Conservation (phyloP, 1,140 invertebrate genomes). For the Lasaia peninsularis region DNA sequence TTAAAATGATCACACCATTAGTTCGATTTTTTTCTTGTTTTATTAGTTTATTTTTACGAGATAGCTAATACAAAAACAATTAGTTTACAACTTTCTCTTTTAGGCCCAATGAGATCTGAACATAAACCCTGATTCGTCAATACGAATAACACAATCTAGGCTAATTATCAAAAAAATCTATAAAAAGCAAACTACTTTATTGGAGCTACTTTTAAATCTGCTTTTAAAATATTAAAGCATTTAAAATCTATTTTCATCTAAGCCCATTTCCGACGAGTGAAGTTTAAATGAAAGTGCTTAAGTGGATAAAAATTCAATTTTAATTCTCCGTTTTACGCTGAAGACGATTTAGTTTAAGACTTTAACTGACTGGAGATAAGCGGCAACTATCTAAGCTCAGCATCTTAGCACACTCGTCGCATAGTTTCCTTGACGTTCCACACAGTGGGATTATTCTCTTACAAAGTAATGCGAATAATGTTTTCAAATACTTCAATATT, state of each 20-base stretch:
- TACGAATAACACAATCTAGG: too few relatives aligned
- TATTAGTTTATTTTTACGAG: too few relatives aligned
- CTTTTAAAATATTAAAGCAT: background rate
- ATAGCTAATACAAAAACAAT: too few relatives aligned
- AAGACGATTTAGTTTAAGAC: constrained; percentile 30
- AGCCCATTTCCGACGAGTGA: constrained; percentile 24
- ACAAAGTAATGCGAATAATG: background rate
- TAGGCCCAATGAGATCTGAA: too few relatives aligned
- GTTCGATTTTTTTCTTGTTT: too few relatives aligned
- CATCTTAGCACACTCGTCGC: constrained; percentile 5
- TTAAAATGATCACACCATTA: too few relatives aligned
- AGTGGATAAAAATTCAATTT: constrained; percentile 51
- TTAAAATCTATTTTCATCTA: constrained; percentile 13
- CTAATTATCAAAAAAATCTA: too few relatives aligned
- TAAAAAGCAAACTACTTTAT: background rate
- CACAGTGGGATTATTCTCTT: constrained; percentile 1
- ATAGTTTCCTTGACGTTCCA: constrained; percentile 8
- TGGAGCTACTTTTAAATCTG: background rate
- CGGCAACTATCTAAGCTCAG: constrained; percentile 8
- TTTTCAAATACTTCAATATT: background rate
- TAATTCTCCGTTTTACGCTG: constrained; percentile 29
- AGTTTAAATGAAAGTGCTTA: constrained; percentile 34
- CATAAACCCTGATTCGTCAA: too few relatives aligned
- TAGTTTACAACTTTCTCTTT: too few relatives aligned
- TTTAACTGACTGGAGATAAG: constrained; percentile 1